Evolutionary conservation across 2,797 vertebrate species (phyloP).

Genomic region (Eospalax fontanierii): DNA sequence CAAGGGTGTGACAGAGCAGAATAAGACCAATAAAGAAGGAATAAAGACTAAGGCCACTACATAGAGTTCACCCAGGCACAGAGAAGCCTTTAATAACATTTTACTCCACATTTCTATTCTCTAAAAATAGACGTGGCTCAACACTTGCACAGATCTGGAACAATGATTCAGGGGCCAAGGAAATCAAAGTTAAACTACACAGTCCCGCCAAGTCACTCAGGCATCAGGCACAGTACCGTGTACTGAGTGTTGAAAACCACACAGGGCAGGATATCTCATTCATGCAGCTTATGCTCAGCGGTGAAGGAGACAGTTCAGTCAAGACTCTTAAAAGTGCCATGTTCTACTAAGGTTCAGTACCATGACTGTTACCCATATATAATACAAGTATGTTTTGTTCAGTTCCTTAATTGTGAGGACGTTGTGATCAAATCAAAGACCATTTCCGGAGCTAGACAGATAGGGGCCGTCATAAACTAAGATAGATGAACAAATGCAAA

Average conservation of each 20-base stretch:
- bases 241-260: neutral
- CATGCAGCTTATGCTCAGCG: neutral
- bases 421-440: conserved; percentile 27
- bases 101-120: neutral
- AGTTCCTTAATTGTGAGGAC: conserved; percentile 7
- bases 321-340: neutral
- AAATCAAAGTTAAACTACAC: neutral
- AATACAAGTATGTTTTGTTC: neutral
- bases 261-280: neutral
- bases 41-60: conserved; percentile 33
- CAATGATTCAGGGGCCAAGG: neutral
- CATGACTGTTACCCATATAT: neutral
- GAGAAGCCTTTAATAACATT: conserved; percentile 43
- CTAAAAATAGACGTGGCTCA: conserved; percentile 63
- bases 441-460: conserved; percentile 7
- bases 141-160: neutral
- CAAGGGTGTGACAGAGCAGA: conserved; percentile 43
- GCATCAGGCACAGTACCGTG: neutral
- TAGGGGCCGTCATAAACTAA: neutral
- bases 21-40: conserved; percentile 17
- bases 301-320: neutral
- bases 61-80: neutral
- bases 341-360: neutral
- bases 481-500: conserved; percentile 1
- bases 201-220: neutral